Evolutionary conservation across 2,888 invertebrate species (phyloP), one percentile per base, ranked within the genome.

Genomic region (Himalopsyche anomala): DNA sequence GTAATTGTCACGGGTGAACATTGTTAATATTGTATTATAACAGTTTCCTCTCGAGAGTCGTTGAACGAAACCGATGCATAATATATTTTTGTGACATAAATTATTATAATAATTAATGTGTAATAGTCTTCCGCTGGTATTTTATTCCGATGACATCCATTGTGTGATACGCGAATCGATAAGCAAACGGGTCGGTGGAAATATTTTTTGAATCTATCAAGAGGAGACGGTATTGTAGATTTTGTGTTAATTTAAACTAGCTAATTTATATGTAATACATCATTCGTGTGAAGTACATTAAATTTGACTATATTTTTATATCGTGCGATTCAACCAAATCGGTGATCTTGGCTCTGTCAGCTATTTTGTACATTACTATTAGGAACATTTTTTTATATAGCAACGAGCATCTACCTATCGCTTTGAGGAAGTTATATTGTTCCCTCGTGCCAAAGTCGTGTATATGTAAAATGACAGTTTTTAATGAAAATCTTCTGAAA

Each of bases 1-100:
- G 5, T 80, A 40, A 40, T 80, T 12, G 36, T 80, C 9, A 40
- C 12, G 80, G 80, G 19, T 80, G 36, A 80, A 80, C 36, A 80
- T 80, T 80, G 80, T 80, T 40, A 40, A 80, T 80, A 80, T 80
- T 40, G 80, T 80, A 42, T 80, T 38, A 80, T 80, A 42, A 40
- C 11, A 62, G 38, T 80, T 80, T 80, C 80, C 38, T 40, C 38
- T 80, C n/a, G 12, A 8, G 36, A 36, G 36, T 80, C 40, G n/a
- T 40, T 11, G 80, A 80, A 40, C 17, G 80, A 42, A 80, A 36
- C 80, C n/a, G n/a, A 80, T 80, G 42, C 80, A n/a, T 80, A 42
- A 42, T 80, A 80, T 80, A 80, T 80, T 80, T 80, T 80, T 80
- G 80, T 80, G 38, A 80, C 19, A 80, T 80, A 40, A 80, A 38